Evolutionary conservation across 1,140 invertebrate species (phyloP), one percentile per base, ranked within the genome.

Genomic region (Cyclina sinensis): DNA sequence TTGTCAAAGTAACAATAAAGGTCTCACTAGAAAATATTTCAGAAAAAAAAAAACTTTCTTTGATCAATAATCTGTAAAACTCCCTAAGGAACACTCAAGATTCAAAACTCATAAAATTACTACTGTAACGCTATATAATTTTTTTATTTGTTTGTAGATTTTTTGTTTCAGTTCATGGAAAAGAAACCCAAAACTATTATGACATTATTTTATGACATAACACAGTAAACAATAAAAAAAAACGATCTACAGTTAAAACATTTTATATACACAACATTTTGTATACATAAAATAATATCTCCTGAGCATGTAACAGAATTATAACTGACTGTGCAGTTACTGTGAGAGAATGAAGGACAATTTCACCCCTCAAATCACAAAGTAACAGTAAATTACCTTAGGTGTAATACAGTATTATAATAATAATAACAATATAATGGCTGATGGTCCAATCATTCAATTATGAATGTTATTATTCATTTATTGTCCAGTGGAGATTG

Each of bases 381-480:
- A 12, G 21, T 54, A 65, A 30, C 3, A 65, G 5, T 14, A 54
- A 65, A 65, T 65, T 7, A 27, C 59, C 59, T 65, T 11, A 35
- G 59, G 59, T 27, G 59, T 9, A 65, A 65, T 65, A 30, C 24
- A 9, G 59, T 9, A 57, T 3, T 3, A 46, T 46, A n/a, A n/a
- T n/a, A n/a, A 70, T 39, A 46, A 9, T 35, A 76, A 48, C 39
- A 76, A n/a, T 43, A 43, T 76, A 76, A 27, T 48, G 37, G 37
- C 7, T 76, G 73, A 76, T 43, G 51, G 37, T 14, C 4, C 73
- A 9, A 76, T 76, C 73, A 48, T 48, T 76, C 73, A 76, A 76
- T 76, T 76, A 76, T 76, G 73, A 27, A 76, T 5, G 24, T 76
- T 4, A 46, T 76, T 43, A 48, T 21, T 32, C 24, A 48, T n/a